These are phyloP conservation scores for Oscheius sp. DNA, from an alignment of 2,888 invertebrate genomes.

Conservation along the genomic window DNA sequence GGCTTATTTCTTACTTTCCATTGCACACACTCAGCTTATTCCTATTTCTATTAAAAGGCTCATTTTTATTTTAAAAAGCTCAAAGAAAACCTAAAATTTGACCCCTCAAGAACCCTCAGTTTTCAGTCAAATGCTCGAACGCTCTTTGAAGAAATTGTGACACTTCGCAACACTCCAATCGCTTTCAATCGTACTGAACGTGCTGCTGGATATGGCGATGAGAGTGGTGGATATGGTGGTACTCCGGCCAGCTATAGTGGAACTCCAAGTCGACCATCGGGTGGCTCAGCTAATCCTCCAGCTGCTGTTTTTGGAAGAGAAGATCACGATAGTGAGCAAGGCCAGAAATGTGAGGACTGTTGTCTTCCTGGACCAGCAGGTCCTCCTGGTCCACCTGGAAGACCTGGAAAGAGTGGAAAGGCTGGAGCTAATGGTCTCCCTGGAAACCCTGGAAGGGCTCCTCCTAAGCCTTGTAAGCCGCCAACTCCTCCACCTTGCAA, in stretches of 20 bases:
- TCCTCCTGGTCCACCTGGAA: slow-evolving; percentile 38
- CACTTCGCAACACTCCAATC: neutral
- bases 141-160: slow-evolving; percentile 2
- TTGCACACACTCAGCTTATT: neutral
- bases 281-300: neutral
- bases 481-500: slow-evolving; percentile 53
- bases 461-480: slow-evolving; percentile 52
- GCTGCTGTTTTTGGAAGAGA: slow-evolving; percentile 5
- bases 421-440: slow-evolving; percentile 53
- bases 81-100: neutral
- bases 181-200: neutral
- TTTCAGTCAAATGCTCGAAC: slow-evolving; percentile 11
- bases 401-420: slow-evolving; percentile 50
- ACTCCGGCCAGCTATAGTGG: too few relatives aligned
- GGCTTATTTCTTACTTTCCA: neutral
- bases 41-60: neutral
- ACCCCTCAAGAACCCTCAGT: neutral
- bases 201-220: neutral
- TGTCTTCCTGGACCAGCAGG: slow-evolving; percentile 23
- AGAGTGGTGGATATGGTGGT: neutral
- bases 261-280: neutral
- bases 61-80: neutral
- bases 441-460: slow-evolving; percentile 51
- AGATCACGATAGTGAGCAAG: neutral
- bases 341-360: neutral